Base-by-base conservation (phyloP, 2,888 invertebrate genomes). In the Cepaea hortensis region DNA sequence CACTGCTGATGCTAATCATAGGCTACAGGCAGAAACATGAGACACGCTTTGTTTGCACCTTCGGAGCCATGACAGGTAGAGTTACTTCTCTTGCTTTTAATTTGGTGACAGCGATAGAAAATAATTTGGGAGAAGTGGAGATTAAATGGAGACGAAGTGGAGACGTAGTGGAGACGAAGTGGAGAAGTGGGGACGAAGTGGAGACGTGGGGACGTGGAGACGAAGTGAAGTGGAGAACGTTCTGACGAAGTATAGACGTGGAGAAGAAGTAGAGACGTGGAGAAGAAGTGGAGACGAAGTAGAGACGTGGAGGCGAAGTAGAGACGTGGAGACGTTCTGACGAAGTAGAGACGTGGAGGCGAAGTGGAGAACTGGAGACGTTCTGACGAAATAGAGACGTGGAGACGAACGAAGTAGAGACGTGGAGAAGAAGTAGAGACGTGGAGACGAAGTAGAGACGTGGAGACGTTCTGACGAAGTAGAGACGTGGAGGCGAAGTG, bases 1-100 rank as follows among this genome's bases (percentile, higher is more conserved):
- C 95, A 15, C 79, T 95, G 4, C 92, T 94, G 90, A 95, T 94
- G 46, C 92, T 94, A 50, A 90, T 92, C 77, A 92, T 94, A 82
- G 92, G 94, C 11, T 85, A 92, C 15, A 92, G 91, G 77, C 92
- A 94, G 85, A 92, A 93, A 35, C 90, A 95, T 82, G 95, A 95
- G 86, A 90, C 89, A 62, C 92, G 94, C 85, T 94, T 94, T 88
- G 91, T 95, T n/a, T 91, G 93, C 81, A 94, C 94, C 84, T 93
- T 95, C 88, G 81, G 93, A 7, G 93, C 94, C 48, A 90, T 95
- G 55, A 90, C 94, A 61, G 91, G 95, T 95, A 35, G 4, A 23
- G 35, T 73, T 73, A 73, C 11, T 73, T 73, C 23, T 9, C 13
- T 20, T 70, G n/a, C n/a, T 6, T 20, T 70, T 70, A 20, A 70